Conservation (phyloP, 1,140 invertebrate species). For the Cataglyphis hispanica region DNA sequence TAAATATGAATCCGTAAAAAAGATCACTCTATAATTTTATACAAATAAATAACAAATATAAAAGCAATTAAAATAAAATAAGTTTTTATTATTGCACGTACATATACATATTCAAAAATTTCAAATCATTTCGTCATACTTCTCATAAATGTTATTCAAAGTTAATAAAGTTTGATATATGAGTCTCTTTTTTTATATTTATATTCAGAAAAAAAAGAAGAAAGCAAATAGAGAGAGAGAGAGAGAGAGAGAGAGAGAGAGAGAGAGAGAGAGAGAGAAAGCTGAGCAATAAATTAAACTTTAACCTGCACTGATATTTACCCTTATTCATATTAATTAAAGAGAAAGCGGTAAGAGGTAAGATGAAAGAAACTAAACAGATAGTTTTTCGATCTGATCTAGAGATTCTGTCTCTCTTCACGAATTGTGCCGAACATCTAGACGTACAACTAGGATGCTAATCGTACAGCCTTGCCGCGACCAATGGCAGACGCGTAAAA, state of each 20-base stretch:
- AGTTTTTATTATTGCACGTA: not conserved
- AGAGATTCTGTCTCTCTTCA: not conserved
- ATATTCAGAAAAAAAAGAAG: not conserved
- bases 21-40: not conserved
- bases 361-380: not conserved
- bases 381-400: not conserved
- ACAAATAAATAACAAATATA: too few relatives aligned
- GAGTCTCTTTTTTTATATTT: not conserved
- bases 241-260: not conserved
- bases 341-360: not conserved
- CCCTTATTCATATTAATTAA: conserved; percentile 8
- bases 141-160: not conserved
- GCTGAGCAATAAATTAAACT: not conserved
- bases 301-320: not conserved
- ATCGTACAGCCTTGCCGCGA: conserved; percentile 71
- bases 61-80: not conserved
- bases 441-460: not conserved
- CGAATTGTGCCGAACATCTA: not conserved
- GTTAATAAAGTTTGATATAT: not conserved
- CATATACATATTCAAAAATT: not conserved
- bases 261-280: not conserved
- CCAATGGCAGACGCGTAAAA: conserved; percentile 70
- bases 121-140: not conserved
- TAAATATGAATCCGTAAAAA: not conserved
- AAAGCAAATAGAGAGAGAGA: not conserved